Evolutionary conservation across 35 echinoderm and acorn worm species (phyloP).

Genomic region (Nesometra sesokonis): DNA sequence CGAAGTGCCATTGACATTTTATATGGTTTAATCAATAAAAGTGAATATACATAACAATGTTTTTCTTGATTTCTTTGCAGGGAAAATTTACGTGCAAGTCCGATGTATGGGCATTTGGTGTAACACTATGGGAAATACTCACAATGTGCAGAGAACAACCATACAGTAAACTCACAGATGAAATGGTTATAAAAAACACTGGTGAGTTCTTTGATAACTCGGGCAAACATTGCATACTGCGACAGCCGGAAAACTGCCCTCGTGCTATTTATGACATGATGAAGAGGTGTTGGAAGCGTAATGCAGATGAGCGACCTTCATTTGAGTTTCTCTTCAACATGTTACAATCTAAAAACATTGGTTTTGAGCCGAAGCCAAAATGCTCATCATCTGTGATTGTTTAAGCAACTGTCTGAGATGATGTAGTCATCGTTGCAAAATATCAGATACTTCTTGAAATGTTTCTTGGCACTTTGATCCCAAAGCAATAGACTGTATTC

Average conservation of each 20-base stretch:
- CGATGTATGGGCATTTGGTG: constrained; percentile 93
- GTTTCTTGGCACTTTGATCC: too few species aligned
- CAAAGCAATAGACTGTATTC: too few species aligned
- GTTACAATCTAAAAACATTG: constrained; percentile 79
- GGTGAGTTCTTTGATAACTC: constrained; percentile 84
- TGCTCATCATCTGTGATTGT: background rate
- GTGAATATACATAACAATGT: background rate
- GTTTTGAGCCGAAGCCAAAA: constrained; percentile 52
- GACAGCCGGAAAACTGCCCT: constrained; percentile 61
- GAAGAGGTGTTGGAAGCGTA: constrained; percentile 70
- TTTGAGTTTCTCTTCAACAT: constrained; percentile 83
- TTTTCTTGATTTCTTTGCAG: constrained; percentile 33
- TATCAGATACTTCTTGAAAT: too few species aligned
- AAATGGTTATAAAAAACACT: constrained; percentile 90
- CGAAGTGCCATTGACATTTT: too few species aligned
- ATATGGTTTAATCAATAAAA: too few species aligned
- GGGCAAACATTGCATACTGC: constrained; percentile 46
- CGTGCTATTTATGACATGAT: constrained; percentile 84
- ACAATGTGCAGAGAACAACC: constrained; percentile 76
- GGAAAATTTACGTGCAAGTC: constrained; percentile 92
- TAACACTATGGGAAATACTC: constrained; percentile 97
- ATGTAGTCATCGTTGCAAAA: too few species aligned
- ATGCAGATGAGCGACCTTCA: constrained; percentile 43
- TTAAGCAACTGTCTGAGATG: background rate
- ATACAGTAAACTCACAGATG: constrained; percentile 57